Evolutionary conservation across 2,113 vertebrate genomes (phyloP), one percentile per base, ranked within the genome.

Genomic region (Oryzias celebensis): DNA sequence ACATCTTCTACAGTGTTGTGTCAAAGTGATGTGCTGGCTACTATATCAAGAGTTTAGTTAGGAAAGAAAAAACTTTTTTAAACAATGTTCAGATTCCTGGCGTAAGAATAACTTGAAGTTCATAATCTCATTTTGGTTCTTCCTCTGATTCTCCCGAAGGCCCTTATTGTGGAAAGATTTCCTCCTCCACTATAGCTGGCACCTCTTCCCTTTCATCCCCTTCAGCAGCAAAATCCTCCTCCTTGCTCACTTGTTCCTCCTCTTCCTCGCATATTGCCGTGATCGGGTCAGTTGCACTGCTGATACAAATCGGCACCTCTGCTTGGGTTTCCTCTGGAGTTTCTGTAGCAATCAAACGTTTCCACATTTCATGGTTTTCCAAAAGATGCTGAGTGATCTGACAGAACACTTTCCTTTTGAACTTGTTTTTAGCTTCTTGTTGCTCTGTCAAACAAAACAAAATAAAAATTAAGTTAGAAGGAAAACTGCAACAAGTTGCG

Each of bases 1-100:
- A 86, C 86, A 89, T 98, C 94, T 95, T 98, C 97, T 99, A 99
- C 96, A 99, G 97, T 98, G 95, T 96, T 93, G 96, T 99, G 97
- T 98, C 95, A 91, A 96, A 93, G 92, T 93, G 90, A 94, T 97
- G 94, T 97, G 96, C 96, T 97, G 95, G 94, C 92, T 95, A 92
- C 85, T 61, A 74, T 93, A 91, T 91, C 87, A 91, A 91, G 86
- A 92, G 93, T 94, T 89, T 88, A 87, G 84, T 92, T 87, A 87
- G 67, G 89, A 89, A 81, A 86, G 88, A 88, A 86, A 87, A 65
- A 62, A 42, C 71, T 45, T 63, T 58, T 91, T 90, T 64, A 72
- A 68, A 84, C 60, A 75, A 73, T 2, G 56, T 65, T 75, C 67
- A 78, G 46, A 75, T 77, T 84, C 80, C 84, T 75, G 77, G 67